phyloP scores from a whole-genome alignment of 2,797 vertebrate species.

The Hemitrygon akajei region DNA sequence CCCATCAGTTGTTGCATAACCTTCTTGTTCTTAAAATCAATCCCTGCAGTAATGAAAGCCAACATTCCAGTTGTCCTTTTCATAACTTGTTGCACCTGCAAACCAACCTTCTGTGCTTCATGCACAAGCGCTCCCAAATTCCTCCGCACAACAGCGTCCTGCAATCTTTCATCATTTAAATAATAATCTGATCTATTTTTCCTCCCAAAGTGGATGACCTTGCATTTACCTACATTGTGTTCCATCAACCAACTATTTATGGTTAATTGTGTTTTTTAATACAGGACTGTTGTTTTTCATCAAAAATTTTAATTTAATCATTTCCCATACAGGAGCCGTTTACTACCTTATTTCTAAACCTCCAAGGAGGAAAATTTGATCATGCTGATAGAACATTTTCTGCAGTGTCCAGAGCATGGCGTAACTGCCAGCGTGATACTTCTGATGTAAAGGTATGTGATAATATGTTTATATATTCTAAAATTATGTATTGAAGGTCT shows the following conservation, averaged over 20 bases:
- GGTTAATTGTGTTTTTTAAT: conserved; percentile 46
- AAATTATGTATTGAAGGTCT: not conserved
- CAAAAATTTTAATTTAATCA: not conserved
- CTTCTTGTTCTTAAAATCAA: no score
- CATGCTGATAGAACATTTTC: conserved; percentile 95
- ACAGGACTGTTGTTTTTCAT: not conserved
- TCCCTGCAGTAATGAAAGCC: no score
- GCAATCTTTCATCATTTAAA: no score
- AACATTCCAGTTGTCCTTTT: no score
- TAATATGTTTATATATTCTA: not conserved
- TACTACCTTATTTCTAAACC: conserved; percentile 91
- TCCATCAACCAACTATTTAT: conserved; percentile 54
- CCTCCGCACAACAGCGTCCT: no score
- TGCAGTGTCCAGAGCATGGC: conserved; percentile 88
- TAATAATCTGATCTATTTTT: no score
- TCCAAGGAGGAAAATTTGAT: conserved; percentile 97
- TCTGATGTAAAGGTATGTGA: conserved; percentile 90
- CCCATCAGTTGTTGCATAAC: no score
- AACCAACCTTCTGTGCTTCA: no score
- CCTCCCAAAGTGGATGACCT: no score
- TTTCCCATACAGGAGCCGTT: conserved; percentile 77
- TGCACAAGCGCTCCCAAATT: no score
- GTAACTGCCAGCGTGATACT: conserved; percentile 93
- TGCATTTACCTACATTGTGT: no score
- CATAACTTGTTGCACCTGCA: no score